Conservation (phyloP, 2,888 invertebrate species). For the Pilophorus perplexus region DNA sequence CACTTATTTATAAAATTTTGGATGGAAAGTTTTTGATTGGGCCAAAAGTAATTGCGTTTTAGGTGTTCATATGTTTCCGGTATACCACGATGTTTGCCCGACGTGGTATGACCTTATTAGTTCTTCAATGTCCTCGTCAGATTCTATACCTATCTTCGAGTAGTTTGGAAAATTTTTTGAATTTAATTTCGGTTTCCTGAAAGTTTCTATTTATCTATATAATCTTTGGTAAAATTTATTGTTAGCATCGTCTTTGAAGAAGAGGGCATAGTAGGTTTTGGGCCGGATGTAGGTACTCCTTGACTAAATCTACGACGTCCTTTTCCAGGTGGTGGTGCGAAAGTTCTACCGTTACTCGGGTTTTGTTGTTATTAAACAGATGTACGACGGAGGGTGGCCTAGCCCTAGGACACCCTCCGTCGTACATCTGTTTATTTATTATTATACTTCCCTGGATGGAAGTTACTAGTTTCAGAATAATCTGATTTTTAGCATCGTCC, state of each 20-base stretch:
- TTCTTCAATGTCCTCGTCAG: background rate
- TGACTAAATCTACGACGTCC: slow-evolving; percentile 4
- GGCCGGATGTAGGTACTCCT: slow-evolving; percentile 10
- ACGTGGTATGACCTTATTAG: slow-evolving; percentile 4
- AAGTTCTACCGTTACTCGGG: background rate
- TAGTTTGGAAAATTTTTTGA: background rate
- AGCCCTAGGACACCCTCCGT: too few species aligned
- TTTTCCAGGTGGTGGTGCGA: background rate
- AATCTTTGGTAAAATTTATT: background rate
- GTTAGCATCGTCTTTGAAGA: background rate
- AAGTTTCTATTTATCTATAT: background rate
- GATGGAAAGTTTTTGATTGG: slow-evolving; percentile 46
- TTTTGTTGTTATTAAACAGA: background rate
- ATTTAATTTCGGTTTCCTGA: background rate
- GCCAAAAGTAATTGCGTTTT: slow-evolving; percentile 48
- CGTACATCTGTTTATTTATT: too few species aligned
- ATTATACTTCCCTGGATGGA: background rate
- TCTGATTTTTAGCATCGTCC: background rate
- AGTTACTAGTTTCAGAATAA: too few species aligned
- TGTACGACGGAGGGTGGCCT: background rate
- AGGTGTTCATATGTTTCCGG: background rate
- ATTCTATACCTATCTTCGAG: background rate
- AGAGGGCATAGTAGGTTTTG: background rate
- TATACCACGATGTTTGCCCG: slow-evolving; percentile 13
- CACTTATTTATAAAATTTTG: slow-evolving; percentile 47